Evolutionary conservation across 2,888 invertebrate genomes (phyloP).

Genomic region (Keiferia lycopersicella): DNA sequence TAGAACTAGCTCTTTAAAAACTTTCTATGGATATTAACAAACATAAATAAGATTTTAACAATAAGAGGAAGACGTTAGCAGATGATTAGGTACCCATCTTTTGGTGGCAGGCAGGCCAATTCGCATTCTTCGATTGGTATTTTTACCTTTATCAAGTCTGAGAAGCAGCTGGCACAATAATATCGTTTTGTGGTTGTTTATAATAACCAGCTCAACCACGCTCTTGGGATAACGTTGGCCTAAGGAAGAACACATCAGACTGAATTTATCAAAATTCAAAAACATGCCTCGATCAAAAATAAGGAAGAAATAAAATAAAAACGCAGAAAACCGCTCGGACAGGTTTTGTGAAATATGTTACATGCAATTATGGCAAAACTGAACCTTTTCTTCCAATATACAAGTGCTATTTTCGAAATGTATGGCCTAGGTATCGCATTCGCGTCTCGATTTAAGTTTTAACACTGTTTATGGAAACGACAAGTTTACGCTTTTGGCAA

Average conservation of each 20-base stretch:
- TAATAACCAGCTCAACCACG: too few relatives aligned
- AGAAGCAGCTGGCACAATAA: neutral
- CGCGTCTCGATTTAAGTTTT: conserved; percentile 60
- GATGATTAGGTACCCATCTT: too few relatives aligned
- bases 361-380: conserved; percentile 47
- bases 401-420: conserved; percentile 60
- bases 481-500: conserved; percentile 75
- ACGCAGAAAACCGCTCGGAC: conserved; percentile 54
- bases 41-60: neutral
- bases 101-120: too few relatives aligned
- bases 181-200: too few relatives aligned
- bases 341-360: conserved; percentile 47
- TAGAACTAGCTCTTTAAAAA: neutral
- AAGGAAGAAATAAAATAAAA: conserved; percentile 50
- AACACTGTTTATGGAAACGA: conserved; percentile 73
- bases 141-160: too few relatives aligned
- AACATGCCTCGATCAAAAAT: conserved; percentile 38
- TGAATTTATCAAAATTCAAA: neutral
- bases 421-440: conserved; percentile 47
- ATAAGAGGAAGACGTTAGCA: neutral
- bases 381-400: conserved; percentile 55
- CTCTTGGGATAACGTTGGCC: too few relatives aligned
- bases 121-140: too few relatives aligned
- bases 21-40: conserved; percentile 7
- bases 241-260: too few relatives aligned